Evolutionary conservation across 1,140 invertebrate genomes (phyloP), one percentile per base, ranked within the genome.

Genomic region (Colletes latitarsis): DNA sequence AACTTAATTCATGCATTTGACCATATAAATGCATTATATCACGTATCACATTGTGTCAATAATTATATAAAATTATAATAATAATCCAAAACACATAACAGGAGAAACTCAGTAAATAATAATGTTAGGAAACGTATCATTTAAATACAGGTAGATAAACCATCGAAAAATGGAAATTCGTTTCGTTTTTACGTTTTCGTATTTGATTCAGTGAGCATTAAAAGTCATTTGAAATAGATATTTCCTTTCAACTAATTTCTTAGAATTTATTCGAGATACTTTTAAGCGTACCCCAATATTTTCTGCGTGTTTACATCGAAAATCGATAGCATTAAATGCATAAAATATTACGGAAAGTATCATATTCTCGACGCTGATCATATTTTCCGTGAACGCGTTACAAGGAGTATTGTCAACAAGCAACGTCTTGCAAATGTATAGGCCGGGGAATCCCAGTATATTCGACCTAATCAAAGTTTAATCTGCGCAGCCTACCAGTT

Each of bases 391-490:
- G 62, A 43, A 17, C 43, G 17, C 12, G 21, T 39, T 6, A 4
- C 49, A 57, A 66, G 71, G 14, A 64, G 52, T 43, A 74, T 57
- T 64, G 62, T 79, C 62, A 74, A 74, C 41, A 55, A 19, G 17
- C 21, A 39, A 15, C 14, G 55, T 12, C 19, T 15, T 8, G 9
- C 58, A 58, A n/a, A 73, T 17, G 43, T 49, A 21, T 9, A 66
- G 19, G 17, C 1, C 12, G 8, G 52, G n/a, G n/a, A 39, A n/a
- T 58, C 4, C 14, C 19, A 21, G 15, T 76, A 68, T 60, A 75
- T 75, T 75, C 78, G 72, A 75, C 12, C 62, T 74, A 68, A 80
- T 80, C 78, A 67, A 80, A 80, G 62, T 80, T 75, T 80, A 80
- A 80, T 80, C 72, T 67, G 55, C 63, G 14, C 72, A 60, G 63